Percentiles rank a stretch among this genome's conserved stretches.
These are phyloP conservation scores for Caenorhabditis uteleia DNA, from an alignment of 2,888 invertebrate genomes.

Conservation along the genomic window DNA sequence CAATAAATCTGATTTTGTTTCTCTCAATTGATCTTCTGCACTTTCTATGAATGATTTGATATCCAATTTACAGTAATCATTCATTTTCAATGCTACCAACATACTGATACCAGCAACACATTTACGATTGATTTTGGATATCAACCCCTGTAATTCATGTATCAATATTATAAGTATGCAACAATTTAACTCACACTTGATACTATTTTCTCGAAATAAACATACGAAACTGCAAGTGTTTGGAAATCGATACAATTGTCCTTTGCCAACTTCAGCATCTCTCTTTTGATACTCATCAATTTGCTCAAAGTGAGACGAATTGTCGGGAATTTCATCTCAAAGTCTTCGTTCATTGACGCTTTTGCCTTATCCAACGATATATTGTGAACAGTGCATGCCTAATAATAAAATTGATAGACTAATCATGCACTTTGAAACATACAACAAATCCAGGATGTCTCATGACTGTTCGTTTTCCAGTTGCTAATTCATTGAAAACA, in stretches of 20 bases:
- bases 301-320: constrained; percentile 93
- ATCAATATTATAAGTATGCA: neutral
- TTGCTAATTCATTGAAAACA: constrained; percentile 30
- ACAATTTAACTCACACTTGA: constrained; percentile 75
- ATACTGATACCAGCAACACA: constrained; percentile 93
- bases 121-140: constrained; percentile 93
- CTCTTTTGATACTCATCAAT: constrained; percentile 87
- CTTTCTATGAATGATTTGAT: constrained; percentile 84
- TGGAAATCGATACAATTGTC: constrained; percentile 82
- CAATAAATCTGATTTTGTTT: constrained; percentile 37
- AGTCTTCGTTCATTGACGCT: constrained; percentile 95
- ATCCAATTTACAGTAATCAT: constrained; percentile 90
- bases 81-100: constrained; percentile 90
- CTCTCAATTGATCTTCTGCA: constrained; percentile 38
- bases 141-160: constrained; percentile 75
- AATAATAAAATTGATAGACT: constrained; percentile 1
- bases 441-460: constrained; percentile 73
- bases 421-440: constrained; percentile 31
- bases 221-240: constrained; percentile 93
- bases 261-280: constrained; percentile 76
- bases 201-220: constrained; percentile 96
- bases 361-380: constrained; percentile 78
- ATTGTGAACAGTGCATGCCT: constrained; percentile 41
- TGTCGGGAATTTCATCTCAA: constrained; percentile 90
- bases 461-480: constrained; percentile 71